Evolutionary conservation across 1,140 invertebrate genomes (phyloP).

Genomic region (Uloborus diversus): DNA sequence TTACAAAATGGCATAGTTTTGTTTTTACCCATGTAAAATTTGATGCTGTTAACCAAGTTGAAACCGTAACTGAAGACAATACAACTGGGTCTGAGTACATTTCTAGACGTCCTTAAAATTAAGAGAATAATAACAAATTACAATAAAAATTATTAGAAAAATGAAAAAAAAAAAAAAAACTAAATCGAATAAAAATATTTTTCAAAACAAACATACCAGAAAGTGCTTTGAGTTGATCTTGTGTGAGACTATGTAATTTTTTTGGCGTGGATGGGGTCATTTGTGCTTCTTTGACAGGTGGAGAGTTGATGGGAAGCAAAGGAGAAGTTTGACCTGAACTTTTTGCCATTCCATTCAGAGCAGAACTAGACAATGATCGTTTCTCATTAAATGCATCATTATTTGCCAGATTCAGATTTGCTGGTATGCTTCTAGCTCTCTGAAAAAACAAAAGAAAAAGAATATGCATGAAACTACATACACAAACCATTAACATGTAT

Average conservation of each 20-base stretch:
- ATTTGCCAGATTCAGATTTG: conserved; percentile 31
- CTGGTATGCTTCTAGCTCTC: conserved; percentile 45
- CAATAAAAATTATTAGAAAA: no score
- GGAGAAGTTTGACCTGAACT: background rate
- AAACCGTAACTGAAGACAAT: no score
- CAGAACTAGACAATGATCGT: conserved; percentile 48
- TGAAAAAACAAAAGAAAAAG: background rate
- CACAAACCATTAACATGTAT: no score
- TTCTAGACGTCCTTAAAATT: no score
- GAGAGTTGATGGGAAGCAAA: conserved; percentile 30
- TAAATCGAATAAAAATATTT: no score
- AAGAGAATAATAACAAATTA: no score
- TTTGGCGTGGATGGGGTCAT: conserved; percentile 14
- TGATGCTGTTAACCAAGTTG: no score
- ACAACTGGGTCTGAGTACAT: no score
- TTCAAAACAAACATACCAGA: conserved; percentile 36
- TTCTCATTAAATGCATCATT: conserved; percentile 15
- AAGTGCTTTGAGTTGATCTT: conserved; percentile 54
- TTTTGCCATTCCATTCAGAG: conserved; percentile 33
- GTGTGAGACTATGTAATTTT: conserved; percentile 50
- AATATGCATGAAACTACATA: background rate
- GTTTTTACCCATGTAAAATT: no score
- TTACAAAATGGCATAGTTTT: no score
- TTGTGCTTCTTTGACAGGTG: conserved; percentile 41
- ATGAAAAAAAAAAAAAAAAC: no score